Evolutionary conservation across 2,113 vertebrate genomes (phyloP), one percentile per base, ranked within the genome.

Genomic region (Seriola rivoliana): DNA sequence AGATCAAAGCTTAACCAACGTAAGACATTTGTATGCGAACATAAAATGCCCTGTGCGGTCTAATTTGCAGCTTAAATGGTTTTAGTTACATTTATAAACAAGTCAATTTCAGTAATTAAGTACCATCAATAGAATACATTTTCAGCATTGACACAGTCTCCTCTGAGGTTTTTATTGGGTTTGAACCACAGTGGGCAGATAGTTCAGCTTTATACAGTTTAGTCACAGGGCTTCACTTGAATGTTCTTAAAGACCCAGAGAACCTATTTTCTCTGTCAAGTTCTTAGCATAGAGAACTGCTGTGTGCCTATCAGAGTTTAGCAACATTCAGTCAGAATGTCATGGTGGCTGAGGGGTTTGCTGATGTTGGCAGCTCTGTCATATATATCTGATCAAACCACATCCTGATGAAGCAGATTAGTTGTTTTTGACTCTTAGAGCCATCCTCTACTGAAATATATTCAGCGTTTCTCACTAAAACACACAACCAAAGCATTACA

Each of bases 11-110:
- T 19, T 7, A 48, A 77, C 73, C 62, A 81, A 75, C 88, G 85
- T 70, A 82, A 91, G 80, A 88, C 86, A 89, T 93, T 85, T 78
- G 73, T 42, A 91, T 85, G 86, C 48, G 2, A 50, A 21, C 79
- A 68, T 80, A 71, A 90, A 91, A 85, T 80, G 70, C 88, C 74
- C 60, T 14, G 55, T 72, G 60, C 36, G 1, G 46, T 60, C 57
- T 89, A 54, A 91, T 93, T 92, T 91, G 80, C 81, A 84, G 78
- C 88, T 75, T 88, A 91, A 93, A 85, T 42, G 81, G 64, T 85
- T 89, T 89, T 75, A 67, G 77, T 92, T 90, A 81, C 57, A 80
- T 88, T 82, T 89, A 75, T 83, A 89, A 91, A 92, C 83, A 89
- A 82, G 88, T 86, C 87, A 82, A 81, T 89, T 88, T 17, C 50